Evolutionary conservation across 2,113 vertebrate genomes (phyloP).

Genomic region (Synchiropus splendidus): DNA sequence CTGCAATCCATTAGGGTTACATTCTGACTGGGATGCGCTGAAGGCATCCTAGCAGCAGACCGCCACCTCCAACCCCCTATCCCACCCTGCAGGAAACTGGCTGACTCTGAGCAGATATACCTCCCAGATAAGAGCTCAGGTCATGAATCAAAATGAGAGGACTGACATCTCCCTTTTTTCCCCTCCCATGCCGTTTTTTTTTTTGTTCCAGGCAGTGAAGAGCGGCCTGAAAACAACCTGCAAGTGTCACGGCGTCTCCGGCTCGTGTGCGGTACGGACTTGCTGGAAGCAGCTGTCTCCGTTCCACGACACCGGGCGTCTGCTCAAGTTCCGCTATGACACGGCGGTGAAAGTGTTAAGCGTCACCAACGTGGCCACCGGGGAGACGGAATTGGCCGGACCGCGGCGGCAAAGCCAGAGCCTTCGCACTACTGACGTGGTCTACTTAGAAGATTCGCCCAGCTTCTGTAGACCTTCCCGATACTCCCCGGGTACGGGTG

Average conservation of each 20-base stretch:
- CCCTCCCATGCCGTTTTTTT: background rate
- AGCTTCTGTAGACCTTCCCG: slow-evolving; percentile 91
- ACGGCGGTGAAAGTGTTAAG: slow-evolving; percentile 81
- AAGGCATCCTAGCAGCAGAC: slow-evolving; percentile 16
- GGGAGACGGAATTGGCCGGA: slow-evolving; percentile 76
- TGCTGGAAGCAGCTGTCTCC: slow-evolving; percentile 98
- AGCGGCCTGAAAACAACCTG: slow-evolving; percentile 93
- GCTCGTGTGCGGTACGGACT: slow-evolving; percentile 89
- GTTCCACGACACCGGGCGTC: slow-evolving; percentile 84
- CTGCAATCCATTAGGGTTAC: slow-evolving; percentile 55
- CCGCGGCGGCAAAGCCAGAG: slow-evolving; percentile 58
- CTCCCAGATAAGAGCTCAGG: slow-evolving; percentile 55
- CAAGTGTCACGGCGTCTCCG: slow-evolving; percentile 95
- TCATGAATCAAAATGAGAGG: slow-evolving; percentile 60
- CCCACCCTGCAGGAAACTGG: slow-evolving; percentile 43
- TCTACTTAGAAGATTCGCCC: slow-evolving; percentile 92
- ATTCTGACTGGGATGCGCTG: slow-evolving; percentile 37
- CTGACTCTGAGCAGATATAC: slow-evolving; percentile 51
- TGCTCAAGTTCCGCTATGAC: slow-evolving; percentile 87
- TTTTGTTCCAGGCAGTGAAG: slow-evolving; percentile 79
- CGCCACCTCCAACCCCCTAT: slow-evolving; percentile 16
- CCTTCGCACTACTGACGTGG: slow-evolving; percentile 77
- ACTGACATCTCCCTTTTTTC: slow-evolving; percentile 41
- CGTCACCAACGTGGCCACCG: slow-evolving; percentile 84
- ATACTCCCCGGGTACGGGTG: slow-evolving; percentile 82